Evolutionary conservation across 2,888 invertebrate species (phyloP).

Genomic region (Euphydryas editha): DNA sequence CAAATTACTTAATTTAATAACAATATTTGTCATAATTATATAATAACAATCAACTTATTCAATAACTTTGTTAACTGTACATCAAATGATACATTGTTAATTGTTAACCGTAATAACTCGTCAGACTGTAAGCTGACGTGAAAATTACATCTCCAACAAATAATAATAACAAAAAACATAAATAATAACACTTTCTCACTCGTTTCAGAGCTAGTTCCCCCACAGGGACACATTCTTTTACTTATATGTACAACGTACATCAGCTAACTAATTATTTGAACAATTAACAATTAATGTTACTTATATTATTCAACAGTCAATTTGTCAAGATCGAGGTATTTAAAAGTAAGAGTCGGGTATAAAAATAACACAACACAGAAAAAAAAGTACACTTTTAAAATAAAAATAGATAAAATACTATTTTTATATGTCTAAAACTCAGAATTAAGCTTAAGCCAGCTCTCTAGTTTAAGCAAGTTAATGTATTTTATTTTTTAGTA

Average conservation of each 20-base stretch:
- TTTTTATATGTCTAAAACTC: no score
- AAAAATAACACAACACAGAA: no score
- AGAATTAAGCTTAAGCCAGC: no score
- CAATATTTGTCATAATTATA: no score
- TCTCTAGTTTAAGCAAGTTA: no score
- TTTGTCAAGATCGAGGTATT: background rate
- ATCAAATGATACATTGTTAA: background rate
- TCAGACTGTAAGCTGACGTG: constrained; percentile 7
- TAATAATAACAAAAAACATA: constrained; percentile 1
- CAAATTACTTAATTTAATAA: no score
- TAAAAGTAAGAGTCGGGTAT: no score
- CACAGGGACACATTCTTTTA: constrained; percentile 6
- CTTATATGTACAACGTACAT: background rate
- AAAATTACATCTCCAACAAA: constrained; percentile 8
- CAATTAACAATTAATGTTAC: background rate
- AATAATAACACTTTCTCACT: constrained; percentile 11
- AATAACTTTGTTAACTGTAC: constrained; percentile 2
- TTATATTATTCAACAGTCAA: constrained; percentile 1
- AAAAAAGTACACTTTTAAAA: no score
- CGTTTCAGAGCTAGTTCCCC: constrained; percentile 1
- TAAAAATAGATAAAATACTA: no score
- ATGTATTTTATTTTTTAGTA: no score
- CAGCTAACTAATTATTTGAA: background rate
- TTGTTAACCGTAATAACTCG: constrained; percentile 5
- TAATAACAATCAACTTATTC: no score